A percentile compares a stretch with the other conserved stretches of the same genome.
Evolutionary conservation across 1,140 invertebrate genomes (phyloP).

Genomic region (Hycleus cichorii): DNA sequence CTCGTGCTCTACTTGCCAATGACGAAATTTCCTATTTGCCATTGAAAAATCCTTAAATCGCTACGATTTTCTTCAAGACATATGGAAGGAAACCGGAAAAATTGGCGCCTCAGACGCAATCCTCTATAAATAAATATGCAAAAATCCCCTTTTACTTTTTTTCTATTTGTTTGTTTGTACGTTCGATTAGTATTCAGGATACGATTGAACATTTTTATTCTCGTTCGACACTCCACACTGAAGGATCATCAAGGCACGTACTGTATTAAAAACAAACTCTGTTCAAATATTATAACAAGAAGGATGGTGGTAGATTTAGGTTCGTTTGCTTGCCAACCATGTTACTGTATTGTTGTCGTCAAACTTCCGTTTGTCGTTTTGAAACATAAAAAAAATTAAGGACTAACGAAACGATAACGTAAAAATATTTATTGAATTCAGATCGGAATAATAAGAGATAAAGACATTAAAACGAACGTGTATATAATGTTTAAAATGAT

Average conservation of each 20-base stretch:
- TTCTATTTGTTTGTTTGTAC: background rate
- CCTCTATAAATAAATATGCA: no score
- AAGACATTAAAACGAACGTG: constrained; percentile 4
- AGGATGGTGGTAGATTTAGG: background rate
- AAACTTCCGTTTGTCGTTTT: no score
- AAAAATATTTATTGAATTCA: constrained; percentile 6
- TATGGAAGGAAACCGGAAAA: no score
- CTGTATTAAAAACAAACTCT: background rate
- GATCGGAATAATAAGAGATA: constrained; percentile 10
- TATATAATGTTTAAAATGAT: background rate
- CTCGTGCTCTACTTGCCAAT: constrained; percentile 9
- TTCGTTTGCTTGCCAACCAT: background rate
- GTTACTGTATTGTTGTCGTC: background rate
- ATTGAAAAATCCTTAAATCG: background rate
- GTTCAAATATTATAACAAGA: background rate
- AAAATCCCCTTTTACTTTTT: background rate
- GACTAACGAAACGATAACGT: background rate
- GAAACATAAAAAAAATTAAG: background rate
- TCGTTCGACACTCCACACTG: background rate
- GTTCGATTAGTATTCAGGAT: background rate
- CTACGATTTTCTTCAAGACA: no score
- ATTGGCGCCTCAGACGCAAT: no score
- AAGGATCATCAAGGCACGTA: background rate
- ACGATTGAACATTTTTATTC: background rate
- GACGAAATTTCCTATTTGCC: constrained; percentile 2